Evolutionary conservation across 2,797 vertebrate genomes (phyloP), one percentile per base, ranked within the genome.

Genomic region (Oreochromis grahami): DNA sequence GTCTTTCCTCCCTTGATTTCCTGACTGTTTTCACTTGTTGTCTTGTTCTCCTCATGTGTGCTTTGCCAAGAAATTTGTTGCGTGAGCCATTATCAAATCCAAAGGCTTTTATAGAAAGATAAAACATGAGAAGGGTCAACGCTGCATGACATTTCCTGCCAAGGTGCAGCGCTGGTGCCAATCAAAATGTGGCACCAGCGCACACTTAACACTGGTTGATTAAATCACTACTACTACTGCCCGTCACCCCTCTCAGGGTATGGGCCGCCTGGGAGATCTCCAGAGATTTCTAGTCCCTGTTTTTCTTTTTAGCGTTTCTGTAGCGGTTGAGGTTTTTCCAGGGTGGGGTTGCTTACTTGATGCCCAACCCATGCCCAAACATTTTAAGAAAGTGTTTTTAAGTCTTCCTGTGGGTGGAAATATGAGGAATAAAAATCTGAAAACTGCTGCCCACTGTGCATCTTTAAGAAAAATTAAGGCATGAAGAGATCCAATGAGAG

Each of bases 181-280:
- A 36, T 63, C 32, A 36, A 63, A 36, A 36, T n/a, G 32, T 63
- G 32, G 24, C 24, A 26, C 24, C 24, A 26, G 24, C 24, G 24
- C 24, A 26, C 32, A 36, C 17, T 34, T 60, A n/a, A 19, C 15
- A 63, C 58, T 36, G 17, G 32, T n/a, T 34, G 32, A 41, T 38
- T 65, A 8, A n/a, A 38, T 38, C 19, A 38, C 34, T 65, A 0
- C 24, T 8, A 55, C 53, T 56, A 2, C 24, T 56, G 53, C 1
- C 53, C 26, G 24, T 15, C 0, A 0, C 7, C 24, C 53, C 24
- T 56, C 53, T 13, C 3, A 56, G 24, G 24, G 24, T 56, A 1
- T 0, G 53, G 24, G 4, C 0, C 0, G 1, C 53, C 53, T 3
- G 29, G 24, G 24, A 56, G 13, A 3, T 15, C 53, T 56, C 53